Base-by-base conservation (phyloP, 2,113 vertebrate genomes). In the Cochlearius cochlearius region DNA sequence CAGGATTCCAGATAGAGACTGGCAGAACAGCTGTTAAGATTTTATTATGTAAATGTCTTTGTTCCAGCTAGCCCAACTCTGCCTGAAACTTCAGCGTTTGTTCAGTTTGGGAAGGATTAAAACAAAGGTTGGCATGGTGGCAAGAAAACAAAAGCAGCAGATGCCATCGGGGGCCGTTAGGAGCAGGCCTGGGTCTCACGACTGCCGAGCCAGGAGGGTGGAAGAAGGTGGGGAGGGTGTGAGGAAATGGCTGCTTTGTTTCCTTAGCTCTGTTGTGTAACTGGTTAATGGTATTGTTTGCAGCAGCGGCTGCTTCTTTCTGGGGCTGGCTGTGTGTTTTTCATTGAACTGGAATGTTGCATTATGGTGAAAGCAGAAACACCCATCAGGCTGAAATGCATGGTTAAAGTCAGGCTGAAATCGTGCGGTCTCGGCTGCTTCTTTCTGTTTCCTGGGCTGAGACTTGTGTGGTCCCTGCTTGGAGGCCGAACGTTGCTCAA, bases 201-300 rank as follows among this genome's bases (percentile, higher is more conserved):
- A 7, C 62, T 64, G 41, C 16, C 1, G 6, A 75, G 66, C 47
- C 26, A 5, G 47, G 58, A 73, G 87, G 55, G n/a, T 77, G 49
- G 75, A 69, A 38, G 78, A 58, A 92, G 82, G 79, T 95, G 92
- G 68, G 49, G 64, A 92, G 82, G 43, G 75, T 22, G 43, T 36
- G 73, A 94, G 83, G 95, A 95, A 97, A 92, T 26, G 56, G 68
- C 72, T 64, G 72, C 92, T 94, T 86, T 96, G 92, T 94, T 97
- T 96, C 78, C 79, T 74, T 67, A n/a, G 88, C 66, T 85, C 66
- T 41, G 69, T 89, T 94, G 86, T 95, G 92, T 94, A 95, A 92
- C 34, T 92, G 62, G 92, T 91, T 94, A 78, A 75, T 86, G 79
- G 91, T 63, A 75, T 87, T 95, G 97, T 95, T 94, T 95, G 92